Evolutionary conservation across 2,888 invertebrate genomes (phyloP), one percentile per base, ranked within the genome.

Genomic region (Napeogenes inachia): DNA sequence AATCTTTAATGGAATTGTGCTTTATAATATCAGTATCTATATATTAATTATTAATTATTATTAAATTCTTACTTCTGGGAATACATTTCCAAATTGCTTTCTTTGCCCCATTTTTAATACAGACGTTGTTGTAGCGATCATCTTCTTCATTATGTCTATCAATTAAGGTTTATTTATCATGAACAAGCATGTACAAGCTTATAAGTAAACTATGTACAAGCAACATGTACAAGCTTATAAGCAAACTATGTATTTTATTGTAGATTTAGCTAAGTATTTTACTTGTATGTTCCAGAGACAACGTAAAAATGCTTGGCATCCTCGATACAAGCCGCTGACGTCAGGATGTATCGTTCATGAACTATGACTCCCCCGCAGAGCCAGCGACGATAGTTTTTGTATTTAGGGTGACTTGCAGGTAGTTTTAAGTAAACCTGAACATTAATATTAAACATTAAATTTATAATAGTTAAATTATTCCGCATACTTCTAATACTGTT

Each of bases 21-120:
- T 35, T 6, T 35, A 35, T 35, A 35, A 35, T 6, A 35, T 35
- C 35, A 35, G 35, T 5, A 35, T 35, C n/a, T n/a, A n/a, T n/a
- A n/a, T n/a, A n/a, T n/a, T n/a, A n/a, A n/a, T n/a, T n/a, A n/a
- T n/a, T n/a, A n/a, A n/a, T n/a, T n/a, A n/a, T n/a, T n/a, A n/a
- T n/a, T n/a, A n/a, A n/a, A n/a, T n/a, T n/a, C n/a, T n/a, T 73
- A 86, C 87, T 88, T 77, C 86, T 85, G 2, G 87, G 87, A n/a
- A 88, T 77, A 68, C 87, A 88, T 72, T 87, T 88, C 87, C 87
- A 88, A 54, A 85, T 79, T 4, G 87, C 87, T 75, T 85, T 88
- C 63, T 85, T 87, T 0, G 82, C 86, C 4, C 87, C 87, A 62
- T 86, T 87, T 68, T 85, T 87, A 33, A 88, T 86, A 61, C 88